Evolutionary conservation across 2,888 invertebrate species (phyloP).

Genomic region (Netelia virgata): DNA sequence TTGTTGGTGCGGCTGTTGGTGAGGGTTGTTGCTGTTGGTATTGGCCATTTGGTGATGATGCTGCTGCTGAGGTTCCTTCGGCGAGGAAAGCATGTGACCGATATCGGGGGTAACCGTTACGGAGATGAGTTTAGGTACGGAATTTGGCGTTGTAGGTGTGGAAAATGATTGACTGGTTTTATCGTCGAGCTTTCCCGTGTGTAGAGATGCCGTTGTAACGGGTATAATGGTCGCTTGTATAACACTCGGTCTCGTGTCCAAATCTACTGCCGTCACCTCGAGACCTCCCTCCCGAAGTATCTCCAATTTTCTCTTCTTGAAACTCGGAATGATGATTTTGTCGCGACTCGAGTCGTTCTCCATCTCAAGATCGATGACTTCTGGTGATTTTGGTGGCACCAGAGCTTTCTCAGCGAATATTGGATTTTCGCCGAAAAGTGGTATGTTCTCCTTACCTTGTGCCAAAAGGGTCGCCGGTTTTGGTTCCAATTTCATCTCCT

Average conservation of each 20-base stretch:
- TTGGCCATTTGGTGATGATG: constrained; percentile 61
- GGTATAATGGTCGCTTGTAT: constrained; percentile 85
- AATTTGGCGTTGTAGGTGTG: constrained; percentile 78
- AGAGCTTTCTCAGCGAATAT: constrained; percentile 82
- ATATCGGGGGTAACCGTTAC: constrained; percentile 86
- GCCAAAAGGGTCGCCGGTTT: constrained; percentile 83
- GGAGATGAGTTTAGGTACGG: constrained; percentile 83
- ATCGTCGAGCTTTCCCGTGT: constrained; percentile 82
- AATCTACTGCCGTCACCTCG: constrained; percentile 90
- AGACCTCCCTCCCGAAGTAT: constrained; percentile 91
- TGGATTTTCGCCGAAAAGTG: constrained; percentile 83
- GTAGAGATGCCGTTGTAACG: constrained; percentile 80
- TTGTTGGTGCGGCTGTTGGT: constrained; percentile 64
- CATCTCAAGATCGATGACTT: constrained; percentile 88
- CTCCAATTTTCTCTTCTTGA: constrained; percentile 90
- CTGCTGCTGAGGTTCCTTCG: constrained; percentile 72
- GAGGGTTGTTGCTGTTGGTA: constrained; percentile 11
- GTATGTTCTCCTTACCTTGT: constrained; percentile 87
- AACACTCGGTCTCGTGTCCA: constrained; percentile 83
- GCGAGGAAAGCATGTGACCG: constrained; percentile 83
- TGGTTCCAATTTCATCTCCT: constrained; percentile 81
- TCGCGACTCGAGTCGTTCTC: constrained; percentile 81
- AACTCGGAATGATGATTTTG: constrained; percentile 84
- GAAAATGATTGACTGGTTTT: constrained; percentile 67
- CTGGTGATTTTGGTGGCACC: constrained; percentile 88